Evolutionary conservation across 2,888 invertebrate species (phyloP), one percentile per base, ranked within the genome.

Genomic region (Petrolisthes cinctipes): DNA sequence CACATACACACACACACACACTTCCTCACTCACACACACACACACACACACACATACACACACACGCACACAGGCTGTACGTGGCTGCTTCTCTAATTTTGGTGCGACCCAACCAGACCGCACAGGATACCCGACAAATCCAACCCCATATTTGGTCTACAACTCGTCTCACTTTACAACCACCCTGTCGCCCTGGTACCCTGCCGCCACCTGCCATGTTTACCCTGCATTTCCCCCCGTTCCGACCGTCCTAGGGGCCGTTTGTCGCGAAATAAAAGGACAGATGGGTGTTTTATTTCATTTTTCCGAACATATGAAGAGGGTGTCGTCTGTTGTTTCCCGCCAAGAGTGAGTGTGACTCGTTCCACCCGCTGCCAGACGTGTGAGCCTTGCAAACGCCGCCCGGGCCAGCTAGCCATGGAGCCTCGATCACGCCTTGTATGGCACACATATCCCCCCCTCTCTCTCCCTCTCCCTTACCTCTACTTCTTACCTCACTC

Each of bases 131-230:
- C 80, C 83, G 83, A 89, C 89, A 89, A 89, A 89, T 89, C 89
- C 89, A 83, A 78, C 66, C 68, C 89, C 89, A 75, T 89, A 89
- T 89, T 86, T 89, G 89, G 89, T 71, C 68, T 89, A 86, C 68
- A 78, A 68, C 66, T 73, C 89, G 86, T 86, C 89, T 89, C 89
- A 89, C 83, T 89, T 89, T 89, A 89, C 89, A 89, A 75, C 83
- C 61, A 56, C 81, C 86, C 79, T 11, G 75, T 78, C 83, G 83
- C 83, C 82, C 86, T 71, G 80, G 23, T 78, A 82, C 56, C 54
- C 82, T 76, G 84, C 71, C 80, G 56, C 86, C 89, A 89, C 89
- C 89, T 89, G 89, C 89, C 83, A 14, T 75, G 23, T 86, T 81
- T 73, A 75, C 79, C 83, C 20, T 51, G 37, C 83, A 86, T 89